Evolutionary conservation across 2,888 invertebrate genomes (phyloP), one percentile per base, ranked within the genome.

Genomic region (Cheilosia vernalis): DNA sequence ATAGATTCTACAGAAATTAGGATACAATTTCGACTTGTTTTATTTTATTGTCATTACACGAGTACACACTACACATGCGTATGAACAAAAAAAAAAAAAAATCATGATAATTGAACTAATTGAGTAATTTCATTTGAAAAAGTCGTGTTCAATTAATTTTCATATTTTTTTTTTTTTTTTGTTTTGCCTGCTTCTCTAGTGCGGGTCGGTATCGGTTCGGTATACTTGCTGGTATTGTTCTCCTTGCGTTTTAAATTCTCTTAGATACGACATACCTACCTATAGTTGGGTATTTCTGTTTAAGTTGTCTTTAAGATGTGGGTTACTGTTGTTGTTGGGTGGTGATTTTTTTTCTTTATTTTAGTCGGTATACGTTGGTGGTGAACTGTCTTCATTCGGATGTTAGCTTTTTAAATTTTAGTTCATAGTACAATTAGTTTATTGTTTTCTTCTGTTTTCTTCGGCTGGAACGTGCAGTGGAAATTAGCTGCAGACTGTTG

Each of bases 41-140:
- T 44, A 37, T 66, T 67, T 63, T 72, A 78, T 73, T 73, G 67
- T 73, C 66, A 56, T 82, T 58, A 56, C 77, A 63, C 77, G 63
- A 67, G 58, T 80, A 55, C 72, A 73, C 70, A 61, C 87, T 73
- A 83, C 61, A 63, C 78, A 63, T 70, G 64, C 80, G 82, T 70
- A 72, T 24, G 63, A 61, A 67, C 3, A 37, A 67, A 2, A 37
- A 17, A 9, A 17, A 72, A 72, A 61, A 88, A 87, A 88, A 87
- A 87, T 87, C 85, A 87, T 81, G 87, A 87, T 88, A 88, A 88
- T 88, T 88, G 88, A 88, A 87, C 87, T 88, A 88, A 88, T 88
- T 88, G 88, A 88, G 87, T 88, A 88, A 88, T 88, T 88, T 88
- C 88, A 88, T 88, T 88, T 88, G 86, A 88, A 81, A 85, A 87